Percentiles rank a stretch among this genome's conserved stretches.
Evolutionary conservation across 2,888 invertebrate species (phyloP).

Genomic region (Balanococcus diminutus): DNA sequence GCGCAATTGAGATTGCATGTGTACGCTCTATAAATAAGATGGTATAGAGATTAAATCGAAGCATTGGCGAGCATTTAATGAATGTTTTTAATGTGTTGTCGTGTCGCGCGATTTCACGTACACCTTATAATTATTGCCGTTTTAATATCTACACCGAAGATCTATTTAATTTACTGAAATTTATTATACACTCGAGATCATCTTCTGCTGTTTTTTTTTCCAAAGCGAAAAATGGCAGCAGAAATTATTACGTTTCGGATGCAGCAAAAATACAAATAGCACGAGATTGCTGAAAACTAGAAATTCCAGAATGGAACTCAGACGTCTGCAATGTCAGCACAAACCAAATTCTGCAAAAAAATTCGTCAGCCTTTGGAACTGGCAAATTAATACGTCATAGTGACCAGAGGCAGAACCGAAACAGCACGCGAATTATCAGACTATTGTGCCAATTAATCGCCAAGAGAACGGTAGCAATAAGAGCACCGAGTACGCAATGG

Average conservation of each 20-base stretch:
- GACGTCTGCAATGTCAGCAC: background rate
- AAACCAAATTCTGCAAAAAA: background rate
- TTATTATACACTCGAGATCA: conserved; percentile 35
- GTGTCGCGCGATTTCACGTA: conserved; percentile 39
- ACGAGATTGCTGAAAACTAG: background rate
- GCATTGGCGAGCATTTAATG: conserved; percentile 41
- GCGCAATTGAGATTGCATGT: conserved; percentile 36
- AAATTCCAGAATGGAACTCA: background rate
- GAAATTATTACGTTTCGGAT: background rate
- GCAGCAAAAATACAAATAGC: background rate
- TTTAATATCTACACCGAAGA: conserved; percentile 37
- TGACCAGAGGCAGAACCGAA: no score
- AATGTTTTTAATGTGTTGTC: conserved; percentile 44
- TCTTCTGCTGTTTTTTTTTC: background rate
- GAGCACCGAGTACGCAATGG: background rate
- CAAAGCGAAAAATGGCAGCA: background rate
- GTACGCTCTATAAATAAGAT: conserved; percentile 44
- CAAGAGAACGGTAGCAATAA: background rate
- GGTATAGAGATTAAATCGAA: conserved; percentile 41
- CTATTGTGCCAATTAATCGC: conserved; percentile 14
- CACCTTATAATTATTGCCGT: conserved; percentile 44
- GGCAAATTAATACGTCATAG: background rate
- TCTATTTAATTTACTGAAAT: conserved; percentile 43
- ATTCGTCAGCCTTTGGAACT: background rate
- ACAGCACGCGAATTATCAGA: no score